Base-by-base conservation (phyloP, 2,888 invertebrate species). In the Pammene aurita region DNA sequence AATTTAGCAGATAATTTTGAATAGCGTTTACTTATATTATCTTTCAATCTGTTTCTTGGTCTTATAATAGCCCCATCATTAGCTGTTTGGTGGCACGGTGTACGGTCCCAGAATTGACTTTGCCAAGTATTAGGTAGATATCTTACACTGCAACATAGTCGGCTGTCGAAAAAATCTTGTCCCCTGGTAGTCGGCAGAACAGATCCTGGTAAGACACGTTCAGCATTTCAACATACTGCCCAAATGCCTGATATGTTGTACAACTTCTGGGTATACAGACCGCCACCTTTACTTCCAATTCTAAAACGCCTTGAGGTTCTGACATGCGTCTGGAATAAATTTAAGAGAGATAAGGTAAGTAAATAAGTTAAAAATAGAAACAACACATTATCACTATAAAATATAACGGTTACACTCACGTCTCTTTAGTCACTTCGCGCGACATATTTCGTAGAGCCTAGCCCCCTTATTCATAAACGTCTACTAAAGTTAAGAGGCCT, bases 111-210 rank as follows among this genome's bases (percentile, higher is more conserved):
- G 26, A 1, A 26, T 26, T 26, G 26, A 26, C 26, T 26, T 1
- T 5, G 7, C 46, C 46, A 7, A 38, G 9, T 38, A 38, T 38
- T 9, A 7, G 5, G 5, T 26, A 26, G 34, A 34, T 55, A 48
- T 38, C 74, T 70, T 58, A 74, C 74, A 74, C 44, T 9, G 73
- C 70, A 50, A 73, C 10, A 42, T 72, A 74, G 46, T 74, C 74
- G 26, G n/a, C 71, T 5, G 62, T 52, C 44, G 60, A 70, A 42
- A 70, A 70, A 41, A 72, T 60, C 42, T 72, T 73, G 48, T 74
- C 74, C n/a, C 60, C 60, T 0, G 72, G 72, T 42, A 74, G 55
- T 44, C 74, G 61, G 56, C 74, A 74, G 42, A 65, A 69, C 0
- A 44, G 34, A 54, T 72, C 67, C 9, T 42, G 34, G 56, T 66